These are phyloP conservation scores for Drosophila stalkeri DNA, from an alignment of 2,888 invertebrate species.

Conservation along the genomic window DNA sequence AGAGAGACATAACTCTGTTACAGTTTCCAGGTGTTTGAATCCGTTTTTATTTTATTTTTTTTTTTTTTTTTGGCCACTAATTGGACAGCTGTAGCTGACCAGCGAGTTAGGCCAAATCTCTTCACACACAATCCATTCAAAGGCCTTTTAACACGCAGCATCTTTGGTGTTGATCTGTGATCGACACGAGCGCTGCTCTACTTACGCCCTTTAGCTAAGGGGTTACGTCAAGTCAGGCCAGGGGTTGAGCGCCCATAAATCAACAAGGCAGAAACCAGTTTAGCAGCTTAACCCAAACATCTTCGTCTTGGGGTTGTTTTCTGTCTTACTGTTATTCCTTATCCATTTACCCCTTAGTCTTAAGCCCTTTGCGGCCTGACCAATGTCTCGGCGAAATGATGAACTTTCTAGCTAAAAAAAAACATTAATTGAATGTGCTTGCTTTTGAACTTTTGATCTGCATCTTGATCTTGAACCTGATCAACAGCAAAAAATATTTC, in stretches of 20 bases:
- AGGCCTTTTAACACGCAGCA: constrained; percentile 63
- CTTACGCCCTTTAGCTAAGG: constrained; percentile 49
- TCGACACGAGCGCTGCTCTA: constrained; percentile 38
- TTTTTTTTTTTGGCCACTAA: constrained; percentile 10
- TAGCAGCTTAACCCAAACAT: constrained; percentile 53
- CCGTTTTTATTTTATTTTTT: neutral
- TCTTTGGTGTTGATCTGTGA: constrained; percentile 20
- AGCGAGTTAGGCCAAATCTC: constrained; percentile 39
- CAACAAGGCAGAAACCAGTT: constrained; percentile 67
- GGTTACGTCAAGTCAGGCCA: constrained; percentile 22
- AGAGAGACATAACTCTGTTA: constrained; percentile 5
- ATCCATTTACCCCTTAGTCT: neutral
- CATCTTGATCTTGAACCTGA: constrained; percentile 50
- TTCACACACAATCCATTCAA: constrained; percentile 33
- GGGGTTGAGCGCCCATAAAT: constrained; percentile 67
- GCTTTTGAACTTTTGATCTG: constrained; percentile 57
- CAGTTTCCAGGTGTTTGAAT: constrained; percentile 11
- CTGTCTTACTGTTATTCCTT: neutral
- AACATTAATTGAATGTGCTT: constrained; percentile 68
- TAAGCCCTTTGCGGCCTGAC: constrained; percentile 31
- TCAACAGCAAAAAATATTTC: constrained; percentile 42
- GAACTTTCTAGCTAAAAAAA: constrained; percentile 54
- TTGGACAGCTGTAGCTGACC: constrained; percentile 48
- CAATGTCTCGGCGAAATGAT: constrained; percentile 58
- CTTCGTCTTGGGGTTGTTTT: constrained; percentile 48